These are phyloP conservation scores for Drosophila eugracilis DNA, from an alignment of 1,140 invertebrate genomes.

Conservation along the genomic window DNA sequence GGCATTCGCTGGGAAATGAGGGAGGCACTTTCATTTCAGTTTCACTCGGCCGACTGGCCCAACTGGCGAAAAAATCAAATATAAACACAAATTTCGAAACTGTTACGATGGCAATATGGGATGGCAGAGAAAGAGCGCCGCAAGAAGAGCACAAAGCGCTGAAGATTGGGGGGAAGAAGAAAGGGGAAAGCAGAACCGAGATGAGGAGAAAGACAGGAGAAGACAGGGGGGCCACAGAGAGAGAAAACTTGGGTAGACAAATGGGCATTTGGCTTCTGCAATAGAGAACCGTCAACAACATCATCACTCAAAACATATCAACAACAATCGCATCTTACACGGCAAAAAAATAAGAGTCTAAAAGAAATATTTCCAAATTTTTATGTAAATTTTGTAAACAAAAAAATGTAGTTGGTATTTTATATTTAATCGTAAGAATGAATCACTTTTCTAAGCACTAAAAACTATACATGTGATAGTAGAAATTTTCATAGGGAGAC, in stretches of 20 bases:
- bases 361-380: neutral
- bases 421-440: no score
- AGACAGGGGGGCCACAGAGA: constrained; percentile 11
- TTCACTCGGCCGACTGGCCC: constrained; percentile 72
- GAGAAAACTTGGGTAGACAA: constrained; percentile 42
- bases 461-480: no score
- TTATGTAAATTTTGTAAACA: neutral
- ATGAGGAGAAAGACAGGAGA: neutral
- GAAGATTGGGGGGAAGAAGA: constrained; percentile 27
- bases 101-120: constrained; percentile 35
- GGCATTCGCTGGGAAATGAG: constrained; percentile 48
- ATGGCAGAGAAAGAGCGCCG: constrained; percentile 18
- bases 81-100: constrained; percentile 78
- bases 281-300: constrained; percentile 1
- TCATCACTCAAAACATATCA: constrained; percentile 15
- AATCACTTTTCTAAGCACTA: no score
- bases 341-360: neutral
- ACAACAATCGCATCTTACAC: constrained; percentile 8
- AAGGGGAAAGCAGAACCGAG: neutral
- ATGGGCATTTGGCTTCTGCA: constrained; percentile 27
- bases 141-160: constrained; percentile 9
- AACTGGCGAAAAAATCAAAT: constrained; percentile 77
- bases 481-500: neutral
- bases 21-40: constrained; percentile 75
- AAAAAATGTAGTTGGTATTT: neutral